phyloP scores from a whole-genome alignment of 2,113 vertebrate species.

The Zosterops lateralis region DNA sequence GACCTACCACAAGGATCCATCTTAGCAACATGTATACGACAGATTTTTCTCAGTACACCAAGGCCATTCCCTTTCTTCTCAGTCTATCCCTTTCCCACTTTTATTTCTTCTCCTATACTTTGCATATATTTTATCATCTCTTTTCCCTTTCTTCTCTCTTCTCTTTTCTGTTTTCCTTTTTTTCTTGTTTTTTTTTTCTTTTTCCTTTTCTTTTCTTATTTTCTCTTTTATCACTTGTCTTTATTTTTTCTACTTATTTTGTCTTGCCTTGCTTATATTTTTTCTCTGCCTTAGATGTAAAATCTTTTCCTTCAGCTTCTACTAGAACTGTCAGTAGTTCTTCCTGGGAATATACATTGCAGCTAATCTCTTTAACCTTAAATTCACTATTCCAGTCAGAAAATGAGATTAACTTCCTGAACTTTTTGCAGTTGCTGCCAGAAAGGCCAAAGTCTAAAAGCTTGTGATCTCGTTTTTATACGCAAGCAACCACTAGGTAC shows the following conservation, averaged over 20 bases:
- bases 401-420: slow-evolving; percentile 54
- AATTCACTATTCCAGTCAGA: slow-evolving; percentile 12
- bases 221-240: not conserved
- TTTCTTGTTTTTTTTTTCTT: not conserved
- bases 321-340: not conserved
- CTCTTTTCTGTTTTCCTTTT: not conserved
- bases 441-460: slow-evolving; percentile 27
- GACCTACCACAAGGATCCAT: not conserved
- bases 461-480: slow-evolving; percentile 21
- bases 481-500: slow-evolving; percentile 45
- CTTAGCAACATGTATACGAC: not conserved
- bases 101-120: not conserved
- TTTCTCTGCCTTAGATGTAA: not conserved
- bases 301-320: not conserved
- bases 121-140: not conserved
- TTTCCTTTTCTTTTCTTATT: not conserved
- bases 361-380: slow-evolving; percentile 39
- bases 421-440: not conserved
- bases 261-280: not conserved
- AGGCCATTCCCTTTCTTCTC: not conserved
- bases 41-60: not conserved
- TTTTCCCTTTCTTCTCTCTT: not conserved
- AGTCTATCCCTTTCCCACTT: no score
- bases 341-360: not conserved
- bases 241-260: not conserved